Evolutionary conservation across 2,797 vertebrate genomes (phyloP), one percentile per base, ranked within the genome.

Genomic region (Aplochiton taeniatus): DNA sequence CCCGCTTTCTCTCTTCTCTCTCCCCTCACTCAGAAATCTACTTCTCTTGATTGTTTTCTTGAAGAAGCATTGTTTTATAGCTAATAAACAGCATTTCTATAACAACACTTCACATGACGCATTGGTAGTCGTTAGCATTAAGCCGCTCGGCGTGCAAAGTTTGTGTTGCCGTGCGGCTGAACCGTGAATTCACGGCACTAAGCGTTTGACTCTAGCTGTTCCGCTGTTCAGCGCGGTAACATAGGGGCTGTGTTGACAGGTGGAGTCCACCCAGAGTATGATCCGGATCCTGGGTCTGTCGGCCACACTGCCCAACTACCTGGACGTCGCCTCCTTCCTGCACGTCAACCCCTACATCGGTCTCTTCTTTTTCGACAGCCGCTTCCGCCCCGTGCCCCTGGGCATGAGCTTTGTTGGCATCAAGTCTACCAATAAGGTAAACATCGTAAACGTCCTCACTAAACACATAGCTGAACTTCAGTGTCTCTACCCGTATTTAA

Each of bases 211-310:
- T 49, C 42, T 70, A 16, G n/a, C 73, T 80, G 8, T 65, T 31
- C 31, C 16, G n/a, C 73, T 80, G 8, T 65, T 31, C 31, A 31
- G 31, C 31, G 31, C 31, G 31, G 31, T 31, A 31, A 31, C 31
- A 6, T 6, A 6, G 31, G 31, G 31, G 31, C 31, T 77, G 11
- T 68, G n/a, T 16, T 18, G 67, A 47, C 71, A 99, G 97, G 98
- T 99, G 88, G 97, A 99, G 87, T 97, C 96, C 20, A 98, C 96
- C 1, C 96, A 99, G 84, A 99, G 97, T 65, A 99, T 99, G 98
- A 99, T 99, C 77, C 86, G 98, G 64, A 99, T 99, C 84, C 92
- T 99, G 75, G 98, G 98, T 9, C 94, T 99, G 5, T 99, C 98
- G 52, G 97, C 98, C 51, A 99, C 97, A 0, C 91, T 99, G 76